Evolutionary conservation across 2,888 invertebrate genomes (phyloP).

Genomic region (Ptilodon capucinus): DNA sequence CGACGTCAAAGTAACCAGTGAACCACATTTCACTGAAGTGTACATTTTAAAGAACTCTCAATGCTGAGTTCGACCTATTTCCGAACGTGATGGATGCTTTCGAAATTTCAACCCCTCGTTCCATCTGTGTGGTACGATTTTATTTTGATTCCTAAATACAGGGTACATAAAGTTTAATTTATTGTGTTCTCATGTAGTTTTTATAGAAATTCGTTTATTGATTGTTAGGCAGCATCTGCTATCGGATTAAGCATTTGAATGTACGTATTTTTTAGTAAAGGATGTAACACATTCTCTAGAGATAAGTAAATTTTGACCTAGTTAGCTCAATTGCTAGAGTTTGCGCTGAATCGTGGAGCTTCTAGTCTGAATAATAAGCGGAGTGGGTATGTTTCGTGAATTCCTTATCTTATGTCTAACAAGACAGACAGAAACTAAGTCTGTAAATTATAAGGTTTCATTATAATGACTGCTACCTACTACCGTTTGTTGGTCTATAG

Average conservation of each 20-base stretch:
- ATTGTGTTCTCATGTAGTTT: constrained; percentile 3
- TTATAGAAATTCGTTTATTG: constrained; percentile 10
- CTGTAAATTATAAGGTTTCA: too few species aligned
- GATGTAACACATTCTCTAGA: constrained; percentile 30
- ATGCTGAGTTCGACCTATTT: constrained; percentile 56
- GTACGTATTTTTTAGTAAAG: constrained; percentile 25
- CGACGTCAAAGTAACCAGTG: constrained; percentile 35
- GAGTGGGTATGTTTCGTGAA: constrained; percentile 25
- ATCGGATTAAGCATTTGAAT: constrained; percentile 27
- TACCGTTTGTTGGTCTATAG: background rate
- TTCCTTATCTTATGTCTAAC: constrained; percentile 30
- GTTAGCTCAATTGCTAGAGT: constrained; percentile 40
- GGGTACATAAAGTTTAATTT: constrained; percentile 20
- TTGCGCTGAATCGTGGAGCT: constrained; percentile 31
- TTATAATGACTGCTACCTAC: background rate
- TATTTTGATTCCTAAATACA: constrained; percentile 27
- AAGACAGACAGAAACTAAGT: background rate
- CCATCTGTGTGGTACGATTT: constrained; percentile 32
- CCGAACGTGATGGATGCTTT: constrained; percentile 62
- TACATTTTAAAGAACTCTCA: constrained; percentile 49
- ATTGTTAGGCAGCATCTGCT: constrained; percentile 22
- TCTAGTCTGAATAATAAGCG: constrained; percentile 32
- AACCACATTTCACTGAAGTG: constrained; percentile 43
- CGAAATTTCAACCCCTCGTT: constrained; percentile 49
- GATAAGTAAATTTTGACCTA: constrained; percentile 39